Percentiles rank a stretch among this genome's conserved stretches.
These are phyloP conservation scores for Thamnophis elegans DNA, from an alignment of 2,797 vertebrate genomes.

Conservation along the genomic window DNA sequence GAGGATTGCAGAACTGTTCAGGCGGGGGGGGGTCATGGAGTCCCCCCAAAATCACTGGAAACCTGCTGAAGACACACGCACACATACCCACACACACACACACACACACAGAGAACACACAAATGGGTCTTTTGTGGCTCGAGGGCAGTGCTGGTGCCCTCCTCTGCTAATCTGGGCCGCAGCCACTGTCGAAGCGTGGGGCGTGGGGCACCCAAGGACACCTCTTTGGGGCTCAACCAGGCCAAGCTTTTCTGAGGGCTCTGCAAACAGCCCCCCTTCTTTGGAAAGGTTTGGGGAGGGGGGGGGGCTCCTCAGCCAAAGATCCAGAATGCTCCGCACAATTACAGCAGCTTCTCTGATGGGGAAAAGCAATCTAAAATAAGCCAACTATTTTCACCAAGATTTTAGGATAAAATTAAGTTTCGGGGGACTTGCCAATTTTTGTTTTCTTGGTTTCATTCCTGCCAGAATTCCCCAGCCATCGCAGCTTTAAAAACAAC, in stretches of 20 bases:
- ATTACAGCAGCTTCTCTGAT: constrained; percentile 55
- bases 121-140: background rate
- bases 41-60: background rate
- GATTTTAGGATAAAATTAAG: background rate
- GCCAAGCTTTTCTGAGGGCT: background rate
- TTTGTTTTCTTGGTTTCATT: constrained; percentile 57
- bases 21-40: too few relatives aligned
- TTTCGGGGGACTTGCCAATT: constrained; percentile 43
- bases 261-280: background rate
- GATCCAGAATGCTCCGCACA: constrained; percentile 52
- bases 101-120: too few relatives aligned
- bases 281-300: background rate
- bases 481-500: constrained; percentile 72
- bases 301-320: constrained; percentile 31
- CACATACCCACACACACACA: too few relatives aligned
- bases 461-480: constrained; percentile 52
- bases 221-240: background rate
- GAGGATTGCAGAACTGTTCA: background rate
- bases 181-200: background rate
- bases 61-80: background rate
- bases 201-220: background rate
- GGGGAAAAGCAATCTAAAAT: constrained; percentile 52
- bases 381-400: background rate
- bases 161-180: background rate
- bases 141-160: background rate